These are phyloP conservation scores for Odontesthes bonariensis DNA, from an alignment of 2,113 vertebrate species.

Conservation along the genomic window DNA sequence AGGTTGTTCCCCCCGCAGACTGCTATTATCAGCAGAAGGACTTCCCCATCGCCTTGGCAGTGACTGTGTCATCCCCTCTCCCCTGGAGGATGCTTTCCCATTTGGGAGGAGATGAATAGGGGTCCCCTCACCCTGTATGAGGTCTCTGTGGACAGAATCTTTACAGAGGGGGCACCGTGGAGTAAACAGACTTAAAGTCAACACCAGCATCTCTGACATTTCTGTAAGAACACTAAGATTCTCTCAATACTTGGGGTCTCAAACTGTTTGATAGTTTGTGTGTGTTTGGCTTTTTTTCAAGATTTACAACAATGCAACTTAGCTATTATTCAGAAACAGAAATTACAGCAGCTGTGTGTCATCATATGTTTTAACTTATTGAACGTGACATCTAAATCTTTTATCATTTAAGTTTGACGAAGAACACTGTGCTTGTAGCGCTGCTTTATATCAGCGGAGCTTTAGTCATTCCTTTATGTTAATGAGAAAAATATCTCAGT, in stretches of 20 bases:
- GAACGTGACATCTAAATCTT: not conserved
- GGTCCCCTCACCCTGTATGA: slow-evolving; percentile 78
- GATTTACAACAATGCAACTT: not conserved
- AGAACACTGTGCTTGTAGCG: slow-evolving; percentile 6
- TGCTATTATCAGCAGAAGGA: slow-evolving; percentile 81
- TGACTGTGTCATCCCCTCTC: slow-evolving; percentile 75
- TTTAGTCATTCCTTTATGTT: slow-evolving; percentile 63
- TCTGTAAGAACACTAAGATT: slow-evolving; percentile 19
- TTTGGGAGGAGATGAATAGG: slow-evolving; percentile 82
- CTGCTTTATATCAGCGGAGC: slow-evolving; percentile 11
- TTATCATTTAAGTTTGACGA: too few species aligned
- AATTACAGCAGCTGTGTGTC: slow-evolving; percentile 15
- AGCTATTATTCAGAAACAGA: slow-evolving; percentile 2
- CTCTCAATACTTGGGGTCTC: slow-evolving; percentile 10
- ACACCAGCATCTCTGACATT: slow-evolving; percentile 64
- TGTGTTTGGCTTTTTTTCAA: not conserved
- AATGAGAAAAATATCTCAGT: slow-evolving; percentile 63
- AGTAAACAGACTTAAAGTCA: slow-evolving; percentile 78
- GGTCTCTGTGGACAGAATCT: slow-evolving; percentile 74
- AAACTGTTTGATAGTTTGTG: not conserved
- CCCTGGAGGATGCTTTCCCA: slow-evolving; percentile 80
- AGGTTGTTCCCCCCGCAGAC: slow-evolving; percentile 81
- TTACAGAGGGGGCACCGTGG: slow-evolving; percentile 71
- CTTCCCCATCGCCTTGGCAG: slow-evolving; percentile 80
- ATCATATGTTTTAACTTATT: slow-evolving; percentile 21